Base-by-base conservation (phyloP, 2,888 invertebrate species). In the Eupsilia transversa region DNA sequence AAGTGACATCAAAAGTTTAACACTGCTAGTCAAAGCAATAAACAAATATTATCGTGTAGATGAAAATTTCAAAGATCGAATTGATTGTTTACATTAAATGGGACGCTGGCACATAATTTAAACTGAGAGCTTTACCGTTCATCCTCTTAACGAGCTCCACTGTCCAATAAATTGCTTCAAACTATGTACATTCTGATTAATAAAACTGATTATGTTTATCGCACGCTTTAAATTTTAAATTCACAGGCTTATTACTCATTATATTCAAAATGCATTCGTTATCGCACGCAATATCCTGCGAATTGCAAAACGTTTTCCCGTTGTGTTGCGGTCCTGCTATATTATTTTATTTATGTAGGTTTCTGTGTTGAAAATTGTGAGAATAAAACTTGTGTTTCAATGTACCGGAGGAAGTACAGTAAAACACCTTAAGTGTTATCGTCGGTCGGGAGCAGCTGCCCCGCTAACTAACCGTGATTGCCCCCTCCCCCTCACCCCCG, bases 391-490 rank as follows among this genome's bases (percentile, higher is more conserved):
- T 88, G 86, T 88, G 83, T 91, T 89, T 88, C 90, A 89, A 87
- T 89, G 87, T 91, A 89, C 89, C 87, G 41, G 72, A 79, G 69
- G 78, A 80, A 87, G 88, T 89, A 89, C 89, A 89, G 92, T 92
- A 92, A 93, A 92, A 93, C 91, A 93, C 92, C 92, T 92, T 91
- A 93, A 93, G 88, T 91, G 91, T 93, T 92, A 93, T 93, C 88
- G 88, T 88, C 82, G 90, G 90, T 79, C 82, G 90, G 91, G 91
- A 93, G 91, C 95, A 96, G 93, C 94, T 95, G 95, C 87, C 90
- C 89, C 89, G 91, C 92, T 94, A 93, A 94, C 94, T 92, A 94
- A 94, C 94, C 92, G 91, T 93, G 93, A 94, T 94, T 94, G 91
- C 92, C 90, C 88, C 89, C 86, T 81, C 86, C 83, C 67, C 71